Evolutionary conservation across 2,113 vertebrate species (phyloP).

Genomic region (Microtus pennsylvanicus): DNA sequence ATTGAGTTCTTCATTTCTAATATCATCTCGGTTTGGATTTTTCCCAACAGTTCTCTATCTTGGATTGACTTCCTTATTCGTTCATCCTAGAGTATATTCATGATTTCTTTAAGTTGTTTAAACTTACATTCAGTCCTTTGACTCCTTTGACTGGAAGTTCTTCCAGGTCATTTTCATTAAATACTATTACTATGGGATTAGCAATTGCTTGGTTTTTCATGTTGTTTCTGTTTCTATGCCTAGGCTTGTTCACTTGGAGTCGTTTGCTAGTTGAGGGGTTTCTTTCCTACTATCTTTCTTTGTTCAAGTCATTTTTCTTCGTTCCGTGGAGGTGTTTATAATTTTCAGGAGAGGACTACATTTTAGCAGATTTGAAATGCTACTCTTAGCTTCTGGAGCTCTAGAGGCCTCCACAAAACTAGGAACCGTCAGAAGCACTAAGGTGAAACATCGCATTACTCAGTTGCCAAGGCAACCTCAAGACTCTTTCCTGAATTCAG

Average conservation of each 20-base stretch:
- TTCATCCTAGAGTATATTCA: background rate
- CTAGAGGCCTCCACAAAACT: slow-evolving; percentile 32
- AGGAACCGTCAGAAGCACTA: background rate
- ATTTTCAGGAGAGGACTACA: background rate
- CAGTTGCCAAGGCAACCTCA: background rate
- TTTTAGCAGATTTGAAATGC: background rate
- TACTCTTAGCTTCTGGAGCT: background rate
- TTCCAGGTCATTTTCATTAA: background rate
- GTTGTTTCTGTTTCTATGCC: background rate
- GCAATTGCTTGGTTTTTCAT: background rate
- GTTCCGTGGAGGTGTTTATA: background rate
- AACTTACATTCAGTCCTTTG: background rate
- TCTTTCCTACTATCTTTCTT: background rate
- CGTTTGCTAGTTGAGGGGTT: background rate
- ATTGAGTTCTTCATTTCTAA: background rate
- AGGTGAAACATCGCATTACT: background rate
- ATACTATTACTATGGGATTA: background rate
- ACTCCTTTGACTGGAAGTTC: background rate
- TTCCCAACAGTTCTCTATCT: background rate
- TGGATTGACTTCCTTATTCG: background rate
- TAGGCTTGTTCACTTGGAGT: background rate
- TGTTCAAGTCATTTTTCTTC: background rate
- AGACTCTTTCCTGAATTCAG: background rate
- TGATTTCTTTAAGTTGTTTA: background rate
- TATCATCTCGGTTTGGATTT: background rate